Conservation (phyloP, 2,797 vertebrate species). For the Mus spretus region DNA sequence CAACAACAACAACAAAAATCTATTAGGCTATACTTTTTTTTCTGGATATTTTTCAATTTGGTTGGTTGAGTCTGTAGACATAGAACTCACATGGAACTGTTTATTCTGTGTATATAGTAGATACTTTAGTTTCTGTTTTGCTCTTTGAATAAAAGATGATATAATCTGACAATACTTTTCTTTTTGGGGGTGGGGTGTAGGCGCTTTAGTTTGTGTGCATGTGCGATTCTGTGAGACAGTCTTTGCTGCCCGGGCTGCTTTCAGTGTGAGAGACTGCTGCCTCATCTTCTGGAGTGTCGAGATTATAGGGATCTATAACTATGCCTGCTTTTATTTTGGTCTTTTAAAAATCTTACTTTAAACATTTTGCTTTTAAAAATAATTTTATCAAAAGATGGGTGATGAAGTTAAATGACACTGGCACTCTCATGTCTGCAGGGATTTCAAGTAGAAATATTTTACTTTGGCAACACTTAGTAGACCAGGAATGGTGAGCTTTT, state of each 20-base stretch:
- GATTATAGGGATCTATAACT: neutral
- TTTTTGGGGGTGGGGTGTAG: neutral
- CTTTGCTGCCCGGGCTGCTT: no score
- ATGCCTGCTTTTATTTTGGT: neutral
- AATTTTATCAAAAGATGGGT: slow-evolving; percentile 39
- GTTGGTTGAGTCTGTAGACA: neutral
- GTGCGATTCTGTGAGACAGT: neutral
- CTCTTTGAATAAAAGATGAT: slow-evolving; percentile 9
- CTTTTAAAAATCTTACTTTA: slow-evolving; percentile 49
- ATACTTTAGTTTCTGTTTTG: slow-evolving; percentile 36
- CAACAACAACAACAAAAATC: neutral
- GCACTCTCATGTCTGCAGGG: slow-evolving; percentile 18
- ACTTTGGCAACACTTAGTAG: neutral
- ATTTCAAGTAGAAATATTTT: slow-evolving; percentile 48
- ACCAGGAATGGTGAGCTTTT: neutral
- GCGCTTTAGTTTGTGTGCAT: neutral
- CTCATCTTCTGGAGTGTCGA: neutral
- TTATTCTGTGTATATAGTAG: slow-evolving; percentile 30
- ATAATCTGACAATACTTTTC: slow-evolving; percentile 35
- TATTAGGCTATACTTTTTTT: neutral
- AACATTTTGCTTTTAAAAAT: slow-evolving; percentile 56
- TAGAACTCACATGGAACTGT: neutral
- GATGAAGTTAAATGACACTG: slow-evolving; percentile 47
- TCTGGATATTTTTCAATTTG: neutral
- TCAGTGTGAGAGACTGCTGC: neutral